Percentiles rank a stretch among this genome's conserved stretches.
phyloP scores from a whole-genome alignment of 53 echinoderm and acorn worm species.

The Holothuria scabra region DNA sequence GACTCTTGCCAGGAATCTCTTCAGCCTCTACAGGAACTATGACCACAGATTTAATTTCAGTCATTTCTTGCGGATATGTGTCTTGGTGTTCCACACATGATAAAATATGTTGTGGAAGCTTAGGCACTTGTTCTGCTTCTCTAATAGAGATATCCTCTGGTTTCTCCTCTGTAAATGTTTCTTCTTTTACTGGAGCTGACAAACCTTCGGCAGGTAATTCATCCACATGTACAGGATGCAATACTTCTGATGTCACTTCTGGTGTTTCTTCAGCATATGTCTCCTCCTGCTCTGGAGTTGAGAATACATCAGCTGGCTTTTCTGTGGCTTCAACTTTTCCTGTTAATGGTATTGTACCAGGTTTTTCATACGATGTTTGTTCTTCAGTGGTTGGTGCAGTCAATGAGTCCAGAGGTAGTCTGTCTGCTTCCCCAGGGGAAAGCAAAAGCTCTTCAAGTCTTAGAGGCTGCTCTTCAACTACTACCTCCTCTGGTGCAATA shows the following conservation, averaged over 20 bases:
- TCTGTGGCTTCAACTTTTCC: conserved; percentile 50
- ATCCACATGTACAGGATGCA: conserved; percentile 40
- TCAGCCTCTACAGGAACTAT: conserved; percentile 45
- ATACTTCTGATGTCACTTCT: conserved; percentile 43
- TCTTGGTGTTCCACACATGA: not conserved
- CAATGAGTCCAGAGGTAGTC: conserved; percentile 45
- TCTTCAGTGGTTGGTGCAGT: conserved; percentile 50
- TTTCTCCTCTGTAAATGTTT: conserved; percentile 33
- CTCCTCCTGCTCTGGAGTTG: conserved; percentile 46
- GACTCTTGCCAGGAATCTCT: conserved; percentile 38
- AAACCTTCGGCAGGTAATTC: conserved; percentile 45
- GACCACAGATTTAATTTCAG: conserved; percentile 49
- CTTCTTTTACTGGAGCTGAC: conserved; percentile 50
- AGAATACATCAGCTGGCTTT: conserved; percentile 57
- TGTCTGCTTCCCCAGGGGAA: not conserved
- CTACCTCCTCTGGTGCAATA: conserved; percentile 53
- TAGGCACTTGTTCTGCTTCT: conserved; percentile 41
- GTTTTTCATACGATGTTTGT: conserved; percentile 50
- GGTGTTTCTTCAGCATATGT: conserved; percentile 47
- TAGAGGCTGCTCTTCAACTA: conserved; percentile 43
- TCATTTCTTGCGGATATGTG: conserved; percentile 16
- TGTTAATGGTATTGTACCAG: conserved; percentile 21
- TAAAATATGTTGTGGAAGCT: conserved; percentile 38
- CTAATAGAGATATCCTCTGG: conserved; percentile 54
- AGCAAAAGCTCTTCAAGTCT: conserved; percentile 37